Conservation (phyloP, 2,888 invertebrate species). For the Pachliopta kotzebuea region DNA sequence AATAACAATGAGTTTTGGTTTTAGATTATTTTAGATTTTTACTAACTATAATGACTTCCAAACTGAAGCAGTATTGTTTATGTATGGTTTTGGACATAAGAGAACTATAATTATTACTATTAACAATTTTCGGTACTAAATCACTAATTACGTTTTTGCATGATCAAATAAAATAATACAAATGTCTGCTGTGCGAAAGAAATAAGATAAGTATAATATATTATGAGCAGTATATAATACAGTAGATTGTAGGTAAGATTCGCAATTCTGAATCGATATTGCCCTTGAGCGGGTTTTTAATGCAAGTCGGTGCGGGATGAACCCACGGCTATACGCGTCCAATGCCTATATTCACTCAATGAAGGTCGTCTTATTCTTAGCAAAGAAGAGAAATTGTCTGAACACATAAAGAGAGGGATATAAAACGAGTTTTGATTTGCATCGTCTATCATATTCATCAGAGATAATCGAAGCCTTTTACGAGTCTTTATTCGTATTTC, state of each 20-base stretch:
- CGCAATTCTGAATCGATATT: slow-evolving; percentile 52
- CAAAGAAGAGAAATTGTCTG: slow-evolving; percentile 23
- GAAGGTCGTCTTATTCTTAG: slow-evolving; percentile 32
- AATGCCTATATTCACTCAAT: slow-evolving; percentile 26
- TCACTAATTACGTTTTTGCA: too few relatives aligned
- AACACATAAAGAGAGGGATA: slow-evolving; percentile 22
- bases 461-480: slow-evolving; percentile 25
- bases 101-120: too few relatives aligned
- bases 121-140: too few relatives aligned
- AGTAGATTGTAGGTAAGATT: slow-evolving; percentile 55
- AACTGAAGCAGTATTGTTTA: too few relatives aligned
- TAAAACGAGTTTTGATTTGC: slow-evolving; percentile 28
- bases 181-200: slow-evolving; percentile 53
- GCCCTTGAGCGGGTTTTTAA: slow-evolving; percentile 63
- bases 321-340: slow-evolving; percentile 27
- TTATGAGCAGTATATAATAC: slow-evolving; percentile 59
- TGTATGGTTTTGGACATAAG: too few relatives aligned
- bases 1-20: too few relatives aligned
- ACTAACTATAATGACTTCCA: too few relatives aligned
- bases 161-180: slow-evolving; percentile 3
- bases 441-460: slow-evolving; percentile 27
- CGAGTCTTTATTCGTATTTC: slow-evolving; percentile 14
- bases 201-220: slow-evolving; percentile 55
- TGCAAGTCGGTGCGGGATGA: slow-evolving; percentile 39
- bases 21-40: too few relatives aligned